Evolutionary conservation across 2,797 vertebrate species (phyloP).

Genomic region (Mareca penelope): DNA sequence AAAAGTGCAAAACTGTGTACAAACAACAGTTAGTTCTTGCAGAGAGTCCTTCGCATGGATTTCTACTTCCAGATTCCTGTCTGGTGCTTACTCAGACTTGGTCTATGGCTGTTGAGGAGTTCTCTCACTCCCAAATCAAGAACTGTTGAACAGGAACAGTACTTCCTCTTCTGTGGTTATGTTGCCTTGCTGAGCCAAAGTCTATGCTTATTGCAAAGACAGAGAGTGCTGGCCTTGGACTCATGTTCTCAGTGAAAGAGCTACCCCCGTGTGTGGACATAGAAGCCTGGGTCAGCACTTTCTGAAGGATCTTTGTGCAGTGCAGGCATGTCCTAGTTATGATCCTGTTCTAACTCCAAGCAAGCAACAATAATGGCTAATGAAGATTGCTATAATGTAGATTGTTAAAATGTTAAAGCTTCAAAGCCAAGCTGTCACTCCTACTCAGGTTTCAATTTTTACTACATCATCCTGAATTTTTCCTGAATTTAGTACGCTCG

Average conservation of each 20-base stretch:
- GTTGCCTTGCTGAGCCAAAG: neutral
- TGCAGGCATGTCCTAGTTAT: neutral
- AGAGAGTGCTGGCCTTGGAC: neutral
- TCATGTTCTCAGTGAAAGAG: neutral
- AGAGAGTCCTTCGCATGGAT: neutral
- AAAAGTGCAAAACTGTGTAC: neutral
- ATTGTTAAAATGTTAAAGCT: neutral
- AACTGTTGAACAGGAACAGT: neutral
- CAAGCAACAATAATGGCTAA: neutral
- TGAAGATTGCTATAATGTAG: neutral
- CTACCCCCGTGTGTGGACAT: accelerated
- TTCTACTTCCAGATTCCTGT: neutral
- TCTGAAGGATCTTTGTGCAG: neutral
- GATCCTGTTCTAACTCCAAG: neutral
- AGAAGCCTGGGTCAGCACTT: neutral
- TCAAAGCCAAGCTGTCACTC: neutral
- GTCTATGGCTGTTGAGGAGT: neutral
- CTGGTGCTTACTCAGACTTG: neutral
- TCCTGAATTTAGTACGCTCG: neutral
- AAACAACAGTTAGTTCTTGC: neutral
- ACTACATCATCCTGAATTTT: neutral
- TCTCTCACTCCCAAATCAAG: neutral
- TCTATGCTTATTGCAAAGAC: neutral
- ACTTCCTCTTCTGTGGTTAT: neutral
- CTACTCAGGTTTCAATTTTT: neutral